Base-by-base conservation (phyloP, 2,888 invertebrate genomes). In the Cephus spinipes region DNA sequence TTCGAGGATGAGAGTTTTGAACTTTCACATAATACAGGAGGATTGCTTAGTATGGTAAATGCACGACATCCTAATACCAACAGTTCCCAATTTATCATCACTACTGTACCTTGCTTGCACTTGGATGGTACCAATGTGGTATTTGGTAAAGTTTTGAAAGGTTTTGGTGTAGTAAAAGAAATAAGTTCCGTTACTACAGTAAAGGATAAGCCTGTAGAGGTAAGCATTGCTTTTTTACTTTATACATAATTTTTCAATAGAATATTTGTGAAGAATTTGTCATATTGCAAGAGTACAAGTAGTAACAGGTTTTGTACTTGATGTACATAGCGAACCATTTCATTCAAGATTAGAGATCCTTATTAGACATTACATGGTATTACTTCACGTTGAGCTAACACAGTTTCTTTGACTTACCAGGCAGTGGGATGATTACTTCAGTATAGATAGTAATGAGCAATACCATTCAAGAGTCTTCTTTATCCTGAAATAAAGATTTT, bases 41-140 rank as follows among this genome's bases (percentile, higher is more conserved):
- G 96, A 3, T 93, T 94, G 0, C 92, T 97, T 0, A 96, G 96
- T 85, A 96, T 96, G 96, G 95, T 95, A 85, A 99, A 96, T 92
- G 95, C 93, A 90, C 98, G 95, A 76, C 90, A 91, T 84, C 94
- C 94, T 23, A 93, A 99, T 90, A 96, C 97, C 12, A 99, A 98
- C 91, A 97, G 96, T 83, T 98, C 98, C 0, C 99, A 99, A 92
- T 99, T 99, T 92, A 97, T 98, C 89, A 96, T 99, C 79, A 96
- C 97, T 0, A 94, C 95, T 0, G 95, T 94, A 1, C 94, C 94
- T 1, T 96, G 96, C 86, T 92, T 94, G 0, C 97, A 97, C 89
- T 92, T 98, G 73, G 96, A 98, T 90, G 95, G 94, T 9, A 95
- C 93, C 30, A 97, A 98, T 90, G 97, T 97, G 3, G 96, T 95